A percentile compares a stretch with the other conserved stretches of the same genome.
Conservation (phyloP, 2,113 vertebrate species). For the Promerops cafer region DNA sequence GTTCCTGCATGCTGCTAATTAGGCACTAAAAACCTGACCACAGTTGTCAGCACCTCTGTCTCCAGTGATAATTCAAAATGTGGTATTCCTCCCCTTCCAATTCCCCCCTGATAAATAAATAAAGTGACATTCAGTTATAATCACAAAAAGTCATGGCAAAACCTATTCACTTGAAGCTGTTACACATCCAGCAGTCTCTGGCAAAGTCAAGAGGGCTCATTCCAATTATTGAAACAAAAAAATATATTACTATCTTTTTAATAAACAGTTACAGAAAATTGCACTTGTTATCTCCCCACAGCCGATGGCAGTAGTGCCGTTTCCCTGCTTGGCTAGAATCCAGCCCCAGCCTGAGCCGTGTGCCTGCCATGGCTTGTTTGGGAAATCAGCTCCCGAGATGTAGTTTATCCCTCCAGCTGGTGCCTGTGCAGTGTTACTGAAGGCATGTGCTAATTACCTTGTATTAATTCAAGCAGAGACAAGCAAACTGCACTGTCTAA, state of each 20-base stretch:
- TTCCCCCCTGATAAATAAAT: neutral
- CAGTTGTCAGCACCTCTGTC: neutral
- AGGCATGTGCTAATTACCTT: constrained; percentile 12
- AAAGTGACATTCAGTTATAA: neutral
- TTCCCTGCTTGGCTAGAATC: neutral
- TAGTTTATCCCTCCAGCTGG: constrained; percentile 34
- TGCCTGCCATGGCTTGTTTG: neutral
- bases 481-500: neutral
- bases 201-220: neutral
- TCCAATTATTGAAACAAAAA: neutral
- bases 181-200: neutral
- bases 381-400: constrained; percentile 19
- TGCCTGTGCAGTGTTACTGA: neutral
- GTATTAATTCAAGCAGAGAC: constrained; percentile 9
- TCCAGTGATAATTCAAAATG: neutral
- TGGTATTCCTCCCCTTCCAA: neutral
- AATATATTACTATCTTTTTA: neutral
- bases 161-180: neutral
- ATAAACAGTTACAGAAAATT: neutral
- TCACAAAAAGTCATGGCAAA: neutral
- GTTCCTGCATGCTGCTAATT: neutral
- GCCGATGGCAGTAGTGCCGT: neutral
- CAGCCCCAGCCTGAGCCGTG: neutral
- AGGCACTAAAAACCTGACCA: neutral
- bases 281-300: neutral